Percentiles rank a stretch among this genome's conserved stretches.
These are phyloP conservation scores for Yponomeuta sedellus DNA, from an alignment of 2,888 invertebrate genomes.

Conservation along the genomic window DNA sequence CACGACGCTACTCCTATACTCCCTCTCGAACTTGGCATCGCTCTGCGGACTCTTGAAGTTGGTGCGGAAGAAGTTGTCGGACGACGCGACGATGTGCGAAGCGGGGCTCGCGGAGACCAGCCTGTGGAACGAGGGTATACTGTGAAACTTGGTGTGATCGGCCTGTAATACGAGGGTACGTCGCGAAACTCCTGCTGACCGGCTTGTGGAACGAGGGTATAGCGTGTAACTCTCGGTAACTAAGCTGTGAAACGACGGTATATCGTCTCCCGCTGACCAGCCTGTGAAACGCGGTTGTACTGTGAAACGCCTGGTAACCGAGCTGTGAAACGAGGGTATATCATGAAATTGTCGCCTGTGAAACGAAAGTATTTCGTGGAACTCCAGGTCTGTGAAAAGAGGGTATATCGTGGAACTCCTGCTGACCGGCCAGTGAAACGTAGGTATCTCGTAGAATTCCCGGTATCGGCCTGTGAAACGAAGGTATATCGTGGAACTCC, in stretches of 20 bases:
- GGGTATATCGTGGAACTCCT: slow-evolving; percentile 28
- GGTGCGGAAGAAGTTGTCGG: slow-evolving; percentile 67
- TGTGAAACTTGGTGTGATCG: slow-evolving; percentile 42
- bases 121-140: background rate
- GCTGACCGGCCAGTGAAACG: slow-evolving; percentile 37
- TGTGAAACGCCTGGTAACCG: no score
- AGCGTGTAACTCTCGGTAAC: slow-evolving; percentile 38
- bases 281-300: no score
- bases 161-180: background rate
- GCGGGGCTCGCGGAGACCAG: slow-evolving; percentile 43
- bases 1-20: slow-evolving; percentile 54
- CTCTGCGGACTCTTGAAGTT: slow-evolving; percentile 60
- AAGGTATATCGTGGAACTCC: no score
- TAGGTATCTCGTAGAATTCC: background rate
- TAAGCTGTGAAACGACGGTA: slow-evolving; percentile 22
- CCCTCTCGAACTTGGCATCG: slow-evolving; percentile 54
- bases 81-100: slow-evolving; percentile 63
- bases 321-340: no score
- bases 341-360: no score
- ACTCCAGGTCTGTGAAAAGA: slow-evolving; percentile 27
- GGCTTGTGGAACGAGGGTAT: slow-evolving; percentile 22
- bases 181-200: slow-evolving; percentile 37
- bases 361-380: no score
- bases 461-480: no score
- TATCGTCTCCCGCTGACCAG: no score